These are phyloP conservation scores for Penaeus vannamei DNA, from an alignment of 1,140 invertebrate species.

Conservation along the genomic window DNA sequence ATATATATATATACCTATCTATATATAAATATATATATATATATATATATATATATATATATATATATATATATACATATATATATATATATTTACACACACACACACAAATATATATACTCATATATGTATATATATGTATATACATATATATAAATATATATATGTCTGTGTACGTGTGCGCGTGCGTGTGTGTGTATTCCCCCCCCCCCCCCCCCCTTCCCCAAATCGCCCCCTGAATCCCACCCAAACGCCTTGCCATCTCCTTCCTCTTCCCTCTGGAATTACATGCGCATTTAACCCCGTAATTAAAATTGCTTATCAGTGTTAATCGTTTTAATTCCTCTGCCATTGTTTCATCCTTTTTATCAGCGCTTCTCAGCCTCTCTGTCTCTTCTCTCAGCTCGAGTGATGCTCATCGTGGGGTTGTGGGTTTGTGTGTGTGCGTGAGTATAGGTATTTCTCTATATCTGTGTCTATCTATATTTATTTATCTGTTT, in stretches of 20 bases:
- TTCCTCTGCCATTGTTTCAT: too few species aligned
- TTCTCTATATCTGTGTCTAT: neutral
- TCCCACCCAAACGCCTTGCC: neutral
- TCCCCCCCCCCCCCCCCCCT: neutral
- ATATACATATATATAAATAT: constrained; percentile 14
- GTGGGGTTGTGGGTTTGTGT: too few species aligned
- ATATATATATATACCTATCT: constrained; percentile 13
- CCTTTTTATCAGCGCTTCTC: too few species aligned
- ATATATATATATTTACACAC: constrained; percentile 31
- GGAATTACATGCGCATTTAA: too few species aligned
- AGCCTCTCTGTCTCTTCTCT: too few species aligned
- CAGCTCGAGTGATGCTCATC: too few species aligned
- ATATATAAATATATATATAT: neutral
- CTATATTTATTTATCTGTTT: neutral
- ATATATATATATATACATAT: constrained; percentile 8
- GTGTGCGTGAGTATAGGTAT: too few species aligned
- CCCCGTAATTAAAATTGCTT: too few species aligned
- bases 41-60: neutral
- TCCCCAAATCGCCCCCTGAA: neutral
- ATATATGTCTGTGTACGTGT: too few species aligned
- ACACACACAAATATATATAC: constrained; percentile 22
- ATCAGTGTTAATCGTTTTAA: too few species aligned
- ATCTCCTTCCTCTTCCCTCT: too few species aligned
- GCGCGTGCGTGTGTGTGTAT: neutral
- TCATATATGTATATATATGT: constrained; percentile 11